Evolutionary conservation across 2,113 vertebrate genomes (phyloP), one percentile per base, ranked within the genome.

Genomic region (Oreocharis arfaki): DNA sequence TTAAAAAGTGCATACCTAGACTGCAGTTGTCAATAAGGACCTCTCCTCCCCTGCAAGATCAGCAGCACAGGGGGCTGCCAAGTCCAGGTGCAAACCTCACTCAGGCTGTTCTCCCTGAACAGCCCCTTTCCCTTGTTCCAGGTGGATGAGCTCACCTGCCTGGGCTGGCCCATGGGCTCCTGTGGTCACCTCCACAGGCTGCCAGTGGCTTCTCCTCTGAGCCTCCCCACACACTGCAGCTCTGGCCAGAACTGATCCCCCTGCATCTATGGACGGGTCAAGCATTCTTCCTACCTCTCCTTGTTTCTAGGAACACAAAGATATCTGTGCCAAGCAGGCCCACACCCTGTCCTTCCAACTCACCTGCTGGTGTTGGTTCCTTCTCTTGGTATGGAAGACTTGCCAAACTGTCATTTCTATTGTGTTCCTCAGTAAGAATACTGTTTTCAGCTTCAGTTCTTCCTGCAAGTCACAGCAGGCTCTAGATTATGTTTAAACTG

Each of bases 221-320:
- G 53, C 3, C 2, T n/a, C 24, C 37, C 26, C 1, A 1, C 0
- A 1, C 32, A 30, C 9, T 3, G 1, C 74, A 81, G n/a, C 50
- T 56, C 52, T 1, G 4, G 59, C 39, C 59, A 89, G 57, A 84
- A 76, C 35, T 21, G 17, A 80, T 44, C 26, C 55, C 1, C 0
- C 24, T 37, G 37, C 46, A 37, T 20, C 59, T 41, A 46, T 0
- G 1, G 10, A 63, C 4, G 26, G 5, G 8, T 23, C 7, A 1
- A 18, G 24, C 22, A 27, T 20, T 64, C 59, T 57, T 87, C 55
- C 55, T 44, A 15, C 35, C 50, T 22, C 23, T 35, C 55, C 46
- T 22, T 37, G 20, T 33, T 70, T 55, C 56, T 63, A 44, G 42
- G 35, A 93, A 83, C 30, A 71, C 32, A 93, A 61, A 47, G 11